These are phyloP conservation scores for Hyperoplus immaculatus DNA, from an alignment of 2,797 vertebrate species.

Conservation along the genomic window DNA sequence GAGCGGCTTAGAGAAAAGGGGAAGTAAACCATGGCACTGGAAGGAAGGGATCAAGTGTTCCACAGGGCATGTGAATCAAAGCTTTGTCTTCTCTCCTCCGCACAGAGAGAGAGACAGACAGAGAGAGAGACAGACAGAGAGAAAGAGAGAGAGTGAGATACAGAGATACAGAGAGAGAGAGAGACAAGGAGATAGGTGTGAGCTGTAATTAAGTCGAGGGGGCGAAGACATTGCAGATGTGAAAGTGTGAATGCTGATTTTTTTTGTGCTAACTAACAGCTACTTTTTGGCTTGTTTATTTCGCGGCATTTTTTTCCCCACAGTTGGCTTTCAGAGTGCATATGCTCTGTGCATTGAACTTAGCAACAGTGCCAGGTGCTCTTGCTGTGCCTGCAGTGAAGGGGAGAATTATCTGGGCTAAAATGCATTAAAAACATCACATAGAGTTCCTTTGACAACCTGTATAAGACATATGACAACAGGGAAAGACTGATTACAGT, in stretches of 20 bases:
- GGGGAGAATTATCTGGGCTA: background rate
- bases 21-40: slow-evolving; percentile 64
- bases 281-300: slow-evolving; percentile 22
- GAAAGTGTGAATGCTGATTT: background rate
- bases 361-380: slow-evolving; percentile 12
- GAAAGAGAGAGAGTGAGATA: no score
- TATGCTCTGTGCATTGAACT: slow-evolving; percentile 6
- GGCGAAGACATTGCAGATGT: slow-evolving; percentile 56
- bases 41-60: slow-evolving; percentile 74
- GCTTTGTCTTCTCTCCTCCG: slow-evolving; percentile 54
- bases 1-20: slow-evolving; percentile 44
- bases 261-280: slow-evolving; percentile 9
- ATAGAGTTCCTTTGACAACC: no score
- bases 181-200: slow-evolving; percentile 45
- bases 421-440: slow-evolving; percentile 11
- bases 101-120: slow-evolving; percentile 30
- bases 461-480: no score
- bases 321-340: slow-evolving; percentile 4
- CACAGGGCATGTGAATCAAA: slow-evolving; percentile 77
- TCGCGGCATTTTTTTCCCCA: slow-evolving; percentile 10
- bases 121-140: no score
- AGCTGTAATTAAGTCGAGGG: slow-evolving; percentile 73
- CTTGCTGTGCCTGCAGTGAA: slow-evolving; percentile 11
- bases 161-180: no score
- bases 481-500: no score